Evolutionary conservation across 2,113 vertebrate genomes (phyloP), one percentile per base, ranked within the genome.

Genomic region (Chlamydotis undulata): DNA sequence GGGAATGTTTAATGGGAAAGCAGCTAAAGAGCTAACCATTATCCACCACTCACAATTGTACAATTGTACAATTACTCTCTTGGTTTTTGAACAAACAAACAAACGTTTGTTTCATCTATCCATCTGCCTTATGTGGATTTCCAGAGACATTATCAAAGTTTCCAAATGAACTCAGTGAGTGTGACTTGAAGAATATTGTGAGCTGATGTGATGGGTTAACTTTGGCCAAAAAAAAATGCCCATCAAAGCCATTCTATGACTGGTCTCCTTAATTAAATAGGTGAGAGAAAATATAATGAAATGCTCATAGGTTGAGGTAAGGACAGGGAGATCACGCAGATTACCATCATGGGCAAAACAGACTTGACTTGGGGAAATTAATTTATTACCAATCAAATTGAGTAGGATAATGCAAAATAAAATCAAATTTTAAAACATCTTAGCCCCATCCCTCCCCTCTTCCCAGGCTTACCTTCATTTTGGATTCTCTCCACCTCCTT

Each of bases 241-340:
- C 33, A 28, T 3, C 8, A 33, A 33, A 83, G 7, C 13, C 1
- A 1, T 11, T 53, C 10, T 71, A 10, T 21, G 33, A 12, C 13
- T 45, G 9, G 2, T 10, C 31, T 75, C 22, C 33, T 53, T 10
- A 41, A 5, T 2, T 10, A 16, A n/a, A 16, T 39, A 55, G 17
- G 14, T 10, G 3, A 60, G 45, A 39, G 12, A 47, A 63, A 61
- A 33, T 14, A 26, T 8, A 22, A 35, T 5, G 1, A 53, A 78
- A 52, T 7, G 6, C 4, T 19, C 1, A 1, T n/a, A 13, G 19
- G 4, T 29, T 1, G 1, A 73, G 10, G 3, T 26, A 74, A 37
- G 26, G 25, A 43, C 31, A 35, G 6, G 7, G 37, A 22, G 12
- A 47, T 53, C 26, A 45, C 11, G 53, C 4, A 2, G 3, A 5